Conservation (phyloP, 2,888 invertebrate species). For the Acronicta leporina region DNA sequence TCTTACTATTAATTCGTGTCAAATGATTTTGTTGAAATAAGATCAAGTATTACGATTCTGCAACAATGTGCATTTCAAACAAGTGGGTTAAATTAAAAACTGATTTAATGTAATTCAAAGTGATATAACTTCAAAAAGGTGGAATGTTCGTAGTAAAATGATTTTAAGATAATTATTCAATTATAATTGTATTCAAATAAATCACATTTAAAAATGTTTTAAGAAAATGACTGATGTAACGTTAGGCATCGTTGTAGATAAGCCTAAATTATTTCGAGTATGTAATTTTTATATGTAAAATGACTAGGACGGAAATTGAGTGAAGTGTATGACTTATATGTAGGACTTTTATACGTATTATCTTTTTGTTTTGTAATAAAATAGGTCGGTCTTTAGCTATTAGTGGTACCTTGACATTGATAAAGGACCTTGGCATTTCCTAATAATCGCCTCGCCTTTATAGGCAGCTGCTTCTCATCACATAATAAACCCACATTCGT, state of each 20-base stretch:
- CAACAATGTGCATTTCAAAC: conserved; percentile 15
- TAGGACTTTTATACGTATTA: conserved; percentile 64
- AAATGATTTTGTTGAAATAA: conserved; percentile 24
- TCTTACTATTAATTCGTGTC: conserved; percentile 25
- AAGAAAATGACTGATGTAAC: conserved; percentile 85
- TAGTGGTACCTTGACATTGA: conserved; percentile 47
- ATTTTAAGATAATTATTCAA: conserved; percentile 40
- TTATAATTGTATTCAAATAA: conserved; percentile 52
- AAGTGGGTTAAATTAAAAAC: conserved; percentile 50
- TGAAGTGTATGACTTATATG: conserved; percentile 60
- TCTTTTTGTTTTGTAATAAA: conserved; percentile 55
- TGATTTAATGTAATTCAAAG: conserved; percentile 40
- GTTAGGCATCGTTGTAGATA: conserved; percentile 79
- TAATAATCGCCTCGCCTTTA: conserved; percentile 41
- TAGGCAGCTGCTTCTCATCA: no score
- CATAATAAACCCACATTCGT: no score
- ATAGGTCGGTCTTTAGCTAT: conserved; percentile 56
- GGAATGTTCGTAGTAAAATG: conserved; percentile 37
- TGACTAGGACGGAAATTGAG: conserved; percentile 60
- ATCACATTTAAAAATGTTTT: conserved; percentile 65
- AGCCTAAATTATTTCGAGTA: conserved; percentile 78
- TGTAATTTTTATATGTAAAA: conserved; percentile 74
- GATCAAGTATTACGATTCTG: conserved; percentile 29
- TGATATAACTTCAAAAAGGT: conserved; percentile 31
- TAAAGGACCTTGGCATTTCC: conserved; percentile 38